Base-by-base conservation (phyloP, 2,113 vertebrate species). In the Etheostoma cragini region DNA sequence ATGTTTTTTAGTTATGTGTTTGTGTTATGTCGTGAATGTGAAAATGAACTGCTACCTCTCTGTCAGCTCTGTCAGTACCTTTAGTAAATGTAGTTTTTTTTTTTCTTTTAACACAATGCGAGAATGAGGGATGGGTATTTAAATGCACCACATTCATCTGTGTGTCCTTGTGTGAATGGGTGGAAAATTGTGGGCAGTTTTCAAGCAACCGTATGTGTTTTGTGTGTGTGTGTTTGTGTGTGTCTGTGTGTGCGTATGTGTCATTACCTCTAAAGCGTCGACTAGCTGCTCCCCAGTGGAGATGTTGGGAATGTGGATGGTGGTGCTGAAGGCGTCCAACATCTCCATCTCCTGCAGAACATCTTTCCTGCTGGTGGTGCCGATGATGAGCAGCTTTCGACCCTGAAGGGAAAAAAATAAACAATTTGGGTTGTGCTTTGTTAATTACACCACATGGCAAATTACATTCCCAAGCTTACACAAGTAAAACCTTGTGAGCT, bases 301-400 rank as follows among this genome's bases (percentile, higher is more conserved):
- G 73, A 99, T 99, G 93, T 98, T 99, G 70, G 97, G 97, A 60
- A 98, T 88, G 0, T 99, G 98, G 89, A 99, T 96, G 30, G 96
- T 98, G 75, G 98, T 99, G 94, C 97, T 99, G 95, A 99, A 99
- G 50, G 97, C 97, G 0, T 99, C 96, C n/a, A 99, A 84, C 98
- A 99, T 99, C 84, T 99, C 98, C 98, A 99, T 99, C 90, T 99
- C 98, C 92, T 98, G 97, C 74, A 99, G 95, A 22, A 99, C 98
- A 0, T 99, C 98, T 90, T 99, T 99, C 87, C 98, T 97, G 92
- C 98, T 99, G 19, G 97, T 99, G 87, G 98, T 99, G 17, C 98
- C 98, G 2, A 99, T 98, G 91, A 99, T 99, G 8, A 99, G 95
- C 10, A 99, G 97, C 92, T 99, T 99, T 15, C 98, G 96, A 12